These are phyloP conservation scores for Oreochromis niloticus DNA, from an alignment of 2,113 vertebrate genomes.

Conservation along the genomic window DNA sequence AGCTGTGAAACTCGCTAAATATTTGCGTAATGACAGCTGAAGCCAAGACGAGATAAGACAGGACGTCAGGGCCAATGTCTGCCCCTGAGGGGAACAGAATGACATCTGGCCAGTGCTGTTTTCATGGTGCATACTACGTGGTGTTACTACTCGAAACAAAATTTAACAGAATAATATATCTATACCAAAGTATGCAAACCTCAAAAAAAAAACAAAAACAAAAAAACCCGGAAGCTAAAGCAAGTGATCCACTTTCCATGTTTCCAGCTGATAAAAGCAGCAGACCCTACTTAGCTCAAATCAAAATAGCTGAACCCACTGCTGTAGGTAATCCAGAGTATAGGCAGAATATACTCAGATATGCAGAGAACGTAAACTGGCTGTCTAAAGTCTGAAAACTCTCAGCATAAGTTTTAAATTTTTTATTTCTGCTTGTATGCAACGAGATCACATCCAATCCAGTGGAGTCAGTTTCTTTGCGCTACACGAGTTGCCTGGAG, in stretches of 20 bases:
- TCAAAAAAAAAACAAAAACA: neutral
- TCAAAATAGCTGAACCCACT: neutral
- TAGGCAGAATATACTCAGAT: neutral
- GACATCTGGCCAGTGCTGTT: neutral
- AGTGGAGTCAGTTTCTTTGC: neutral
- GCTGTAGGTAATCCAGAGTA: neutral
- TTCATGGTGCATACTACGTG: neutral
- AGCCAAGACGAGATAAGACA: neutral
- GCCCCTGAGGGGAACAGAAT: neutral
- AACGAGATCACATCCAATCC: constrained; percentile 13
- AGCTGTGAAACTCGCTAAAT: neutral
- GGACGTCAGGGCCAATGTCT: neutral
- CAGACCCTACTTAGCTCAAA: neutral
- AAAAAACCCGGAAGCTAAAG: neutral
- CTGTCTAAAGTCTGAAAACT: neutral
- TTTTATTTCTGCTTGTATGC: neutral
- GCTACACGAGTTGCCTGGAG: constrained; percentile 3
- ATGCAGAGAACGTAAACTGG: neutral
- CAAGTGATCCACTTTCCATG: neutral
- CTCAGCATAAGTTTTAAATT: neutral
- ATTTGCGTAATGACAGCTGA: neutral
- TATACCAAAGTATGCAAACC: neutral
- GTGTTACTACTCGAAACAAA: neutral
- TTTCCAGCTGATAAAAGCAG: neutral
- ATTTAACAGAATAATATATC: neutral